Evolutionary conservation across 2,888 invertebrate genomes (phyloP), one percentile per base, ranked within the genome.

Genomic region (Agriotes lineatus): DNA sequence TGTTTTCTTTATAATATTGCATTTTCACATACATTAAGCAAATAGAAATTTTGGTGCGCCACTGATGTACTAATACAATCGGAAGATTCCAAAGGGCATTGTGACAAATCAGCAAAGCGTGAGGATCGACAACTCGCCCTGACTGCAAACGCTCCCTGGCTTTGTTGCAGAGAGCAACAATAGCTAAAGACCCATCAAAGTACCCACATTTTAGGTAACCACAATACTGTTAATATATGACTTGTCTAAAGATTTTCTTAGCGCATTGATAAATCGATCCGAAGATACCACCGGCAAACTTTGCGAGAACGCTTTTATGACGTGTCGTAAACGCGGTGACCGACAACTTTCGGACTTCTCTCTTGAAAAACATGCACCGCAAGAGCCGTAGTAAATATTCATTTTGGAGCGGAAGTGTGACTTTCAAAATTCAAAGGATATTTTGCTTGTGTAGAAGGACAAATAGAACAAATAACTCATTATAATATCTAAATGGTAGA

Each of bases 151-250:
- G 77, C 74, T 76, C 78, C 75, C 74, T 74, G 74, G 66, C 70
- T 72, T 76, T 78, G 74, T 77, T 75, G 69, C 67, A 59, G 63
- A 56, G 42, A 67, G 73, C 73, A 77, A 80, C 78, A 80, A 79
- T 37, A 74, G 72, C 76, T 73, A 78, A 79, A 80, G 77, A 78
- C 76, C 77, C 74, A 72, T 74, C 73, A 75, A 77, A 78, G 78
- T 74, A 76, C 76, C 78, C 74, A 76, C 78, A 78, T 78, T 78
- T 76, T 73, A 74, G 75, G 75, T 76, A 59, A 68, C 68, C 77
- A 77, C 77, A 70, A 74, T 71, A 57, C 70, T 69, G 3, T 25
- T 79, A 77, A 80, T 79, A 77, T 79, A 79, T 77, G 78, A 76
- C 78, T 73, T 78, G 61, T 66, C 42, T 52, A 59, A 61, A 64